Base-by-base conservation (phyloP, 2,113 vertebrate species). In the Plecotus auritus region DNA sequence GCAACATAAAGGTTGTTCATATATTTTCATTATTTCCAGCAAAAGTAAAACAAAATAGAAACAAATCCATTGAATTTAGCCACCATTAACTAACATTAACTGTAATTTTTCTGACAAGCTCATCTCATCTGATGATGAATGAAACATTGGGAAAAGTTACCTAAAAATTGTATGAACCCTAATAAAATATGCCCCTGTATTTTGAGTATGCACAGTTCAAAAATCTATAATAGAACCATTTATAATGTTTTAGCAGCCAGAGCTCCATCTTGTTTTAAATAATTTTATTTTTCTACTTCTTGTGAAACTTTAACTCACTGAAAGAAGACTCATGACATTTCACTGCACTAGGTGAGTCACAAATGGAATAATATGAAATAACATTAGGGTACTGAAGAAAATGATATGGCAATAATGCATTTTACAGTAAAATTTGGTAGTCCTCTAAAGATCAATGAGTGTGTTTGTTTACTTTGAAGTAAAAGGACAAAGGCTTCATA, bases 51-150 rank as follows among this genome's bases (percentile, higher is more conserved):
- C 94, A 97, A 98, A 98, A 98, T 96, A 97, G 96, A 98, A 97
- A 98, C 94, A 97, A 97, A 90, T 95, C 93, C 97, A 28, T 98
- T 0, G 2, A 96, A 93, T 96, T 97, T 97, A 95, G 93, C 95
- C 94, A 94, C 97, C 97, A 98, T 98, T 98, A 98, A 97, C 97
- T 95, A 97, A 95, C 97, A 98, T 98, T 98, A 98, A 97, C 92
- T 97, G 94, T 97, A 97, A 98, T 98, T 98, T 98, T 97, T 95
- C 85, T 97, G 98, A 98, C 97, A 98, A 97, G 95, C 96, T 97
- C 94, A 95, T 98, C 95, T 98, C 96, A 95, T 98, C 96, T 97
- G 93, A 94, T 98, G 97, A 97, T 97, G 95, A 96, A 94, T 96
- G 91, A 98, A 98, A 97, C 95, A 93, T 67, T 97, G 96, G 96